Evolutionary conservation across 2,888 invertebrate species (phyloP), one percentile per base, ranked within the genome.

Genomic region (Portevinia maculata): DNA sequence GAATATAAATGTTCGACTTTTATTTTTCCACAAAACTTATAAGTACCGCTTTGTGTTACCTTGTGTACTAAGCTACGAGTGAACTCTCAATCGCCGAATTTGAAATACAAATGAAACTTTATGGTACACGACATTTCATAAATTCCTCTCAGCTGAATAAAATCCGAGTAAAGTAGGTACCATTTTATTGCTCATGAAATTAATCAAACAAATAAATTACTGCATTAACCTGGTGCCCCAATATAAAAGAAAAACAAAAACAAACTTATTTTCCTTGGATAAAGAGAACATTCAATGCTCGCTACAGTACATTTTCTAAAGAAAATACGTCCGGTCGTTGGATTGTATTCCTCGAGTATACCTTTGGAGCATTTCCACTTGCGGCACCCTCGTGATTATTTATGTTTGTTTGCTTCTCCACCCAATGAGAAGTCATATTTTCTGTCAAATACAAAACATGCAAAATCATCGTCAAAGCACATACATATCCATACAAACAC

Each of bases 381-480:
- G 39, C 3, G 4, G 21, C 11, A n/a, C 37, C 37, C 15, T 13
- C 13, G 30, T 41, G n/a, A 41, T 60, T 52, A 30, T 70, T 60
- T 53, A 24, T 5, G 24, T 62, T 60, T 71, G 24, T 28, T 55
- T 55, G 30, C 30, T 46, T 13, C 17, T 11, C 13, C 28, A 30
- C n/a, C n/a, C 19, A 44, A 19, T 17, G 5, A 0, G 44, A 11
- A 4, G n/a, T 52, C 9, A 7, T 65, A 13, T 65, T 39, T 65
- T 44, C 17, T 59, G 39, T 52, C 48, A 67, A 55, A 62, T 44
- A 24, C 39, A 41, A 11, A 74, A 67, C 69, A 62, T 79, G 67
- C 74, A 37, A 74, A 74, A 76, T 62, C 69, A 48, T 76, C 48
- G 24, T 69, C 62, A 50, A 70, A 75, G 46, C 24, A 24, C 24